Conservation (phyloP, 2,888 invertebrate genomes). For the Apotomis capreana region DNA sequence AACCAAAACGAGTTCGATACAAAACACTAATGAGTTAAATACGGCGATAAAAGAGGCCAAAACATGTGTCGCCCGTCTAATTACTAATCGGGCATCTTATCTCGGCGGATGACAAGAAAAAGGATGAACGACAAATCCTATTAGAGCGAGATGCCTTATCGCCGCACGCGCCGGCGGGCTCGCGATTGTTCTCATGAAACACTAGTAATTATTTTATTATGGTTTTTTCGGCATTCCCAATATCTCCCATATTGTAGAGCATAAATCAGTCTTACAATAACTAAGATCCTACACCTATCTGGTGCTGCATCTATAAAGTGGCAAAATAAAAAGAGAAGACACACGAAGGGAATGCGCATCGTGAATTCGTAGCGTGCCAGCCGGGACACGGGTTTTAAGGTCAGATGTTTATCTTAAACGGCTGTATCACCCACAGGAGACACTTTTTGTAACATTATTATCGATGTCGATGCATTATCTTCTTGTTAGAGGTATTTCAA, state of each 20-base stretch:
- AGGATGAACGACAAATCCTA: constrained; percentile 71
- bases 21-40: constrained; percentile 67
- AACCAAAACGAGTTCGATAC: constrained; percentile 61
- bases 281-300: constrained; percentile 38
- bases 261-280: constrained; percentile 39
- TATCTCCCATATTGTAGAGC: constrained; percentile 20
- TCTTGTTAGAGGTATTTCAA: constrained; percentile 49
- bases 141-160: constrained; percentile 66
- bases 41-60: constrained; percentile 71
- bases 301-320: constrained; percentile 50
- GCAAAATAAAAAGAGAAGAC: constrained; percentile 63
- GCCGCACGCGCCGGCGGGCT: constrained; percentile 63
- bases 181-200: constrained; percentile 38
- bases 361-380: constrained; percentile 78
- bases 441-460: constrained; percentile 80
- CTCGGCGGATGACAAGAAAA: constrained; percentile 70
- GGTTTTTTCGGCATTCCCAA: constrained; percentile 35
- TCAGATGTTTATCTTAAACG: constrained; percentile 83
- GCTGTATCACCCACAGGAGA: constrained; percentile 81
- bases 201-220: constrained; percentile 16
- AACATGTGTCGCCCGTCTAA: constrained; percentile 81
- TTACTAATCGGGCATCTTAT: constrained; percentile 79
- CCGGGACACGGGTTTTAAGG: constrained; percentile 68
- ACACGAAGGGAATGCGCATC: constrained; percentile 71
- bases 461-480: constrained; percentile 71